Percentiles rank a stretch among this genome's conserved stretches.
Conservation (phyloP, 53 echinoderm and acorn worm species). For the Patiria pectinifera region DNA sequence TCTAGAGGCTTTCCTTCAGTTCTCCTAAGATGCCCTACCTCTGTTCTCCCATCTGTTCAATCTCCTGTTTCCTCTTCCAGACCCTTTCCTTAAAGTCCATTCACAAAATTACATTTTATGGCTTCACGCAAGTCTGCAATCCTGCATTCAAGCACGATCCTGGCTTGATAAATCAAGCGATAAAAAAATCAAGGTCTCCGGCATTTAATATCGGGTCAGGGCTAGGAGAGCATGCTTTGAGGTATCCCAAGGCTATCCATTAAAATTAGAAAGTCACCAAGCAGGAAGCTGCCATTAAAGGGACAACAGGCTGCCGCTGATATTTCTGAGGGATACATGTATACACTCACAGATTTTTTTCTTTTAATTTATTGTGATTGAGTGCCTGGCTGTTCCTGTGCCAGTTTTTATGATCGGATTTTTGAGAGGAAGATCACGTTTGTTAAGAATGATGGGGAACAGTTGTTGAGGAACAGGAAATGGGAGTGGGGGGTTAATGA, state of each 20-base stretch:
- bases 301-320: neutral
- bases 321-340: neutral
- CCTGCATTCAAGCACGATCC: slow-evolving; percentile 4
- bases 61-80: slow-evolving; percentile 17
- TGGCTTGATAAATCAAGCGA: slow-evolving; percentile 24
- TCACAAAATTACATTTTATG: neutral
- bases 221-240: slow-evolving; percentile 8
- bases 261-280: slow-evolving; percentile 8
- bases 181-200: slow-evolving; percentile 31
- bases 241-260: slow-evolving; percentile 37
- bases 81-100: neutral
- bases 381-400: neutral
- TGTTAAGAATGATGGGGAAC: neutral
- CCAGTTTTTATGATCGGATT: neutral
- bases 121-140: neutral
- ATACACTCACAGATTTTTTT: neutral
- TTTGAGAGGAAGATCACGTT: neutral
- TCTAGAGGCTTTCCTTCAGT: too few relatives aligned
- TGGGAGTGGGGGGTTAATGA: neutral
- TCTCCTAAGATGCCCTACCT: too few relatives aligned
- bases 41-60: neutral
- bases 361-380: neutral
- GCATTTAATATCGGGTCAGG: slow-evolving; percentile 24
- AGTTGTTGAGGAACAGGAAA: neutral
- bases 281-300: slow-evolving; percentile 11